Conservation (phyloP, 2,113 vertebrate genomes). For the Xyrauchen texanus region DNA sequence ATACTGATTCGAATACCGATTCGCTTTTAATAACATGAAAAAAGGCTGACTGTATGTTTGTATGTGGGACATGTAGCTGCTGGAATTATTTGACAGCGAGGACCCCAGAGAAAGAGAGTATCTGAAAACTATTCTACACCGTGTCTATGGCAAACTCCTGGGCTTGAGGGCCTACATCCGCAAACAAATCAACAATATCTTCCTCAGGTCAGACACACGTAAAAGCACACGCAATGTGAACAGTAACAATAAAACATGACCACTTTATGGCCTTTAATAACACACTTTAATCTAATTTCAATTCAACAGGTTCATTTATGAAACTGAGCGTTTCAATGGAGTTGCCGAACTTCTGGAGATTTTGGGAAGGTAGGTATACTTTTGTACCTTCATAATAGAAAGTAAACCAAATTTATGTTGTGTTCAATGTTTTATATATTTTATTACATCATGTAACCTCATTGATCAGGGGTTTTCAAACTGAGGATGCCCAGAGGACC, state of each 20-base stretch:
- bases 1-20: too few species aligned
- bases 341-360: constrained; percentile 81
- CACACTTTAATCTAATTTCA: too few species aligned
- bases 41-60: background rate
- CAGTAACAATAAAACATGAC: background rate
- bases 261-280: background rate
- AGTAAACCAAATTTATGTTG: background rate
- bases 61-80: constrained; percentile 69
- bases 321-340: constrained; percentile 80
- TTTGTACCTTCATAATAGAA: background rate
- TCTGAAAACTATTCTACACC: constrained; percentile 91
- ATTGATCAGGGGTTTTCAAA: too few species aligned
- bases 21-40: background rate
- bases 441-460: too few species aligned
- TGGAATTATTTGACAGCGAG: constrained; percentile 90
- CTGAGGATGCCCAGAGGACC: too few species aligned
- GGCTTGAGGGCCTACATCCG: constrained; percentile 90
- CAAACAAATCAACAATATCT: constrained; percentile 94
- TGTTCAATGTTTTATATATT: background rate
- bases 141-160: constrained; percentile 91
- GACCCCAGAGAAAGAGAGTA: constrained; percentile 90
- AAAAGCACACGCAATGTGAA: background rate
- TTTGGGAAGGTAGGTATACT: constrained; percentile 72
- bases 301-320: constrained; percentile 77
- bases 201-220: constrained; percentile 78